These are phyloP conservation scores for Carapus acus DNA, from an alignment of 2,797 vertebrate species.

Conservation along the genomic window DNA sequence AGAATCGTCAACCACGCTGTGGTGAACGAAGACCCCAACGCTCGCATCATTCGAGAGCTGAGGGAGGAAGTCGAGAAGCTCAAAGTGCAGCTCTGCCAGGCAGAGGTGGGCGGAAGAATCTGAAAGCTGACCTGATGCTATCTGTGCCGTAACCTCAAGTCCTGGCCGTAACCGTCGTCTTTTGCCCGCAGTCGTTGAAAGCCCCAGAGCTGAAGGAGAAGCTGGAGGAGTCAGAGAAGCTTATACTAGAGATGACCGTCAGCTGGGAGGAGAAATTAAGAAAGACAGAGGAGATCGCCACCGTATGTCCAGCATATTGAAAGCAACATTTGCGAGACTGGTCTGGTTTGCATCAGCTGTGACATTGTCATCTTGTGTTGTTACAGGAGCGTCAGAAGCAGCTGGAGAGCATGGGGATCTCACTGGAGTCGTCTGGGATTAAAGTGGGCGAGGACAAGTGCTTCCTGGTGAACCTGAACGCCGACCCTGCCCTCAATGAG, in stretches of 20 bases:
- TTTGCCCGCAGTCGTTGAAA: constrained; percentile 82
- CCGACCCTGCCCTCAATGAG: constrained; percentile 95
- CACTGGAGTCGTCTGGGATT: constrained; percentile 93
- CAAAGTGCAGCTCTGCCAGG: constrained; percentile 91
- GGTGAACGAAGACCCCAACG: constrained; percentile 97
- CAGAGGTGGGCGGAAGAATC: constrained; percentile 79
- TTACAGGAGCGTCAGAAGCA: constrained; percentile 92
- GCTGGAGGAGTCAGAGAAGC: constrained; percentile 94
- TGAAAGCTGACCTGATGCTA: background rate
- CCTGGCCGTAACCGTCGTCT: constrained; percentile 2
- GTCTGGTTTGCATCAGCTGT: background rate
- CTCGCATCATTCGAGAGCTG: constrained; percentile 92
- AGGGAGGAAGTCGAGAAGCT: constrained; percentile 96
- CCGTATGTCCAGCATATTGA: constrained; percentile 67
- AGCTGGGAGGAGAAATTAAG: constrained; percentile 98
- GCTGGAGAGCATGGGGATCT: constrained; percentile 98
- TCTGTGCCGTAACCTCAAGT: background rate
- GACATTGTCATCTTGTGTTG: constrained; percentile 30
- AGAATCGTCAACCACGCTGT: constrained; percentile 95
- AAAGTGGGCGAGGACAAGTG: constrained; percentile 98
- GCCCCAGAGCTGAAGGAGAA: constrained; percentile 96
- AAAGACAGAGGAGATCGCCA: constrained; percentile 97
- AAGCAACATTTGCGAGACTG: background rate
- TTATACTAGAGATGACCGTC: constrained; percentile 93
- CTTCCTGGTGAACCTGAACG: constrained; percentile 96